Conservation (phyloP, 2,888 invertebrate genomes). For the Drosophila trichaetosa region DNA sequence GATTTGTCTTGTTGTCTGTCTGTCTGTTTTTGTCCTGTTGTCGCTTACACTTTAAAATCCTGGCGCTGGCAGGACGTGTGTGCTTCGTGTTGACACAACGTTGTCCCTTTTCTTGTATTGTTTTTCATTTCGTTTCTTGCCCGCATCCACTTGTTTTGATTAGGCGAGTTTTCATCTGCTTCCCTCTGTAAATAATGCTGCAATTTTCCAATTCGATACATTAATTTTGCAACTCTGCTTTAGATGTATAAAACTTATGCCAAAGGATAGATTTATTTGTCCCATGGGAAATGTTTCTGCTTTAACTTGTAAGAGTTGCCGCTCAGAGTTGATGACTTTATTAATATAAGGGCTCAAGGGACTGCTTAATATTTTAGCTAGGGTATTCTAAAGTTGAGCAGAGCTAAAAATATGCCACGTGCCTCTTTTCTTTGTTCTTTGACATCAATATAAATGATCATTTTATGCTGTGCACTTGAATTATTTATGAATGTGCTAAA, state of each 20-base stretch:
- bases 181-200: constrained; percentile 61
- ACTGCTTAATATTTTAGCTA: neutral
- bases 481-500: constrained; percentile 62
- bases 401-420: neutral
- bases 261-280: neutral
- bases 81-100: constrained; percentile 44
- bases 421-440: neutral
- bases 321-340: neutral
- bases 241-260: constrained; percentile 31
- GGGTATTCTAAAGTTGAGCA: neutral
- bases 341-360: too few species aligned
- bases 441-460: constrained; percentile 31
- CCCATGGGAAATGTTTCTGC: neutral
- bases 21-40: constrained; percentile 5
- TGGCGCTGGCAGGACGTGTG: constrained; percentile 45
- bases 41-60: constrained; percentile 57
- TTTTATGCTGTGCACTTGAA: constrained; percentile 44
- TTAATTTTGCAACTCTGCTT: constrained; percentile 60
- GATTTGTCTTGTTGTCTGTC: constrained; percentile 44
- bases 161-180: constrained; percentile 44
- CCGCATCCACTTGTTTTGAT: constrained; percentile 58
- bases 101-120: constrained; percentile 43
- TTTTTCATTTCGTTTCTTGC: constrained; percentile 11
- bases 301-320: neutral
- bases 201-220: constrained; percentile 70